Conservation (phyloP, 2,888 invertebrate species). For the Kuschelorhynchus macadamiae region DNA sequence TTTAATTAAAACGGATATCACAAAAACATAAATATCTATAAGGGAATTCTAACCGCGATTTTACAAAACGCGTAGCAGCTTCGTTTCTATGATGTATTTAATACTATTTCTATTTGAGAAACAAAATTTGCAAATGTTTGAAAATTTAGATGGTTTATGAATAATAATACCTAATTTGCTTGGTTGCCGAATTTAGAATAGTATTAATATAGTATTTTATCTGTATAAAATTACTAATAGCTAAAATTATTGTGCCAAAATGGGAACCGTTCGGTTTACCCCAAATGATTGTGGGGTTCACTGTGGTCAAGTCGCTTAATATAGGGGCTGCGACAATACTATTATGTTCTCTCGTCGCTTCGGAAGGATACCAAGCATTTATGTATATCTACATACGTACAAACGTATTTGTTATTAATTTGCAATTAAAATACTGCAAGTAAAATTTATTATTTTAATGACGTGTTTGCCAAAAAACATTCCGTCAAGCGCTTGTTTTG, state of each 20-base stretch:
- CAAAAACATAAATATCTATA: no score
- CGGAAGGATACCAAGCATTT: constrained; percentile 30
- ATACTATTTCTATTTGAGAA: no score
- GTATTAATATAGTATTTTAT: constrained; percentile 28
- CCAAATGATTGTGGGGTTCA: constrained; percentile 40
- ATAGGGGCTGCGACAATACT: constrained; percentile 33
- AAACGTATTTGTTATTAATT: neutral
- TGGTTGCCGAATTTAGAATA: no score
- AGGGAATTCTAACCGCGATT: no score
- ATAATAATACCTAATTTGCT: no score
- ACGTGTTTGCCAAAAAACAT: constrained; percentile 22
- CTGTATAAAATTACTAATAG: constrained; percentile 11
- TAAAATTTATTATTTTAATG: constrained; percentile 31
- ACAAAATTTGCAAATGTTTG: no score
- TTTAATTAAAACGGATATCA: no score
- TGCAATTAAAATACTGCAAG: constrained; percentile 24
- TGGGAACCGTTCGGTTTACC: constrained; percentile 48
- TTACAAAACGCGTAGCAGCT: no score
- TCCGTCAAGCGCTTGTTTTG: neutral
- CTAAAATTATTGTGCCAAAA: constrained; percentile 36
- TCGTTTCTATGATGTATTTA: no score
- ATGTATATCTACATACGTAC: constrained; percentile 20
- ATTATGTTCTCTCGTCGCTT: constrained; percentile 21
- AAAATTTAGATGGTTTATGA: no score
- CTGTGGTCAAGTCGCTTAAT: constrained; percentile 36